Percentiles rank a stretch among this genome's conserved stretches.
Conservation (phyloP, 2,113 vertebrate genomes). For the Dunckerocampus dactyliophorus region DNA sequence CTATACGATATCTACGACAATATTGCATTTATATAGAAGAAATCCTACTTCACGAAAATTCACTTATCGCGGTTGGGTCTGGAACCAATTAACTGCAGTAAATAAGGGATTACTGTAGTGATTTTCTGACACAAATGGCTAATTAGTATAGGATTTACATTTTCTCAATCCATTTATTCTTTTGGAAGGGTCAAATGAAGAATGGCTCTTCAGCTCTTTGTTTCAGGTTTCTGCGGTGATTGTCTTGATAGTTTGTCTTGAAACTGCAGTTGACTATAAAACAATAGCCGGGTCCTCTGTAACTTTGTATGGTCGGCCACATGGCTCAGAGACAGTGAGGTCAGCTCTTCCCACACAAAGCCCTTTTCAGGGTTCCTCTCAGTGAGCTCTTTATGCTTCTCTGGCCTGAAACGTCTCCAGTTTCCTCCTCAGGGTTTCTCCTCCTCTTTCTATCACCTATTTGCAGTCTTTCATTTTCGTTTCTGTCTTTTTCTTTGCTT, state of each 20-base stretch:
- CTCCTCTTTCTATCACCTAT: slow-evolving; percentile 30
- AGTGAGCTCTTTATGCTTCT: slow-evolving; percentile 63
- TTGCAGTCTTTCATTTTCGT: slow-evolving; percentile 69
- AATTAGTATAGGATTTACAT: background rate
- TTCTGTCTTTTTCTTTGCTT: background rate
- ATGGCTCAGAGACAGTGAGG: slow-evolving; percentile 61
- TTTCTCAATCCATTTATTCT: slow-evolving; percentile 24
- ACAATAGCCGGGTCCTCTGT: slow-evolving; percentile 38
- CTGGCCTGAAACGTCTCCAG: slow-evolving; percentile 45
- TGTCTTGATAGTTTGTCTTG: slow-evolving; percentile 19
- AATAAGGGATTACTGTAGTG: too few species aligned
- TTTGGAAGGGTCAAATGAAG: background rate
- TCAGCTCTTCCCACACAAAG: slow-evolving; percentile 62
- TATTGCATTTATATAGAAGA: too few species aligned
- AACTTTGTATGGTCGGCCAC: slow-evolving; percentile 52
- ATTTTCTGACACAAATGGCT: background rate
- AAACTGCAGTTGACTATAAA: slow-evolving; percentile 30
- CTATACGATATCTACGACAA: too few species aligned
- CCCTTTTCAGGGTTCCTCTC: slow-evolving; percentile 58
- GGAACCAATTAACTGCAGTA: too few species aligned
- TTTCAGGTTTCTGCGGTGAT: slow-evolving; percentile 20
- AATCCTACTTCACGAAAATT: too few species aligned
- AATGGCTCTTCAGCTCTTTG: slow-evolving; percentile 4
- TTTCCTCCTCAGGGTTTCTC: slow-evolving; percentile 42
- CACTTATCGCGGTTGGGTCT: too few species aligned